phyloP scores from a whole-genome alignment of 1,140 invertebrate species.

The Hesperophylax magnus region DNA sequence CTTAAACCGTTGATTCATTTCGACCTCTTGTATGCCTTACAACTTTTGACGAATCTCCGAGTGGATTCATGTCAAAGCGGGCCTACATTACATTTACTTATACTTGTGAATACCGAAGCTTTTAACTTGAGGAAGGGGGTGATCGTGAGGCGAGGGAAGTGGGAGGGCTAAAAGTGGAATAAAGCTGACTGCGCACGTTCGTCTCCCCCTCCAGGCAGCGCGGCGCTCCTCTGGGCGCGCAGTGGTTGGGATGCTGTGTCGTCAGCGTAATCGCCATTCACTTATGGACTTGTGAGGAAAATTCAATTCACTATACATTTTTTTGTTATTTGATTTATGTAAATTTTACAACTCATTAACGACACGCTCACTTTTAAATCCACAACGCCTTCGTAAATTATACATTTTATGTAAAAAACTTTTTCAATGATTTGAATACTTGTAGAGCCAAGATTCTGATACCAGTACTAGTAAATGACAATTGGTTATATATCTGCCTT shows the following conservation, averaged over 20 bases:
- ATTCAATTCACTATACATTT: conserved; percentile 31
- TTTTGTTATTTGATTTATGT: neutral
- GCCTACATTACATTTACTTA: conserved; percentile 23
- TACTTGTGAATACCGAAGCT: conserved; percentile 12
- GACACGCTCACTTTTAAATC: too few species aligned
- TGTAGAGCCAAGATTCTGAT: too few species aligned
- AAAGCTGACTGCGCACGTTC: conserved; percentile 37
- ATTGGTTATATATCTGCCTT: too few species aligned
- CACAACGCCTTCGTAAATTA: too few species aligned
- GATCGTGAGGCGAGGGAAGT: neutral
- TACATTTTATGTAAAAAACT: too few species aligned
- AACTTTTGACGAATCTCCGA: conserved; percentile 33
- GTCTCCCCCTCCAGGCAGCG: neutral
- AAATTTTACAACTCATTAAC: too few species aligned
- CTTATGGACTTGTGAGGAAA: neutral
- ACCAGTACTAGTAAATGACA: too few species aligned
- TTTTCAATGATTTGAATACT: too few species aligned
- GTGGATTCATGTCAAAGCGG: conserved; percentile 28
- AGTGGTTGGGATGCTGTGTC: too few species aligned
- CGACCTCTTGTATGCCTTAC: conserved; percentile 1
- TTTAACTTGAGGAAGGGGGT: conserved; percentile 20
- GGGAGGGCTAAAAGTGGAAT: conserved; percentile 3
- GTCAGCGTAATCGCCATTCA: conserved; percentile 12
- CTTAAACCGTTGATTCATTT: neutral
- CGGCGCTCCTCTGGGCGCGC: too few species aligned